Conservation (phyloP, 2,797 vertebrate genomes). For the Macrochelys suwanniensis region DNA sequence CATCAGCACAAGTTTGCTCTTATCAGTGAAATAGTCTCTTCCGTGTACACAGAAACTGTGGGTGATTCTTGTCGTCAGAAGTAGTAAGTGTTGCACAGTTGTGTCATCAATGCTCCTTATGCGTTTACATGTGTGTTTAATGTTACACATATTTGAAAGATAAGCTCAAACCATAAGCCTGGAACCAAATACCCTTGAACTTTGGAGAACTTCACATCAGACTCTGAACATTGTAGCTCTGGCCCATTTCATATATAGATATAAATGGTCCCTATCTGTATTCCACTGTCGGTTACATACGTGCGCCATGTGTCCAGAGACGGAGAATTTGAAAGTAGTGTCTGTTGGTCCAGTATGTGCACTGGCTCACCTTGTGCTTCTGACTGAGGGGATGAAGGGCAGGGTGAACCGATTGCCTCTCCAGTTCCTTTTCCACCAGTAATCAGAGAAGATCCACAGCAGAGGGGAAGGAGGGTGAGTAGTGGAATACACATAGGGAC, state of each 20-base stretch:
- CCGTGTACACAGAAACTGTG: background rate
- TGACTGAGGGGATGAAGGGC: background rate
- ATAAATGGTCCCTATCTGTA: background rate
- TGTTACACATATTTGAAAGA: background rate
- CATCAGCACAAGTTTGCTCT: constrained; percentile 38
- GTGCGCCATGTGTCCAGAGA: background rate
- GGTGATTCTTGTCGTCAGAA: constrained; percentile 61
- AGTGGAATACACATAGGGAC: background rate
- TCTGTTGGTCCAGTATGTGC: background rate
- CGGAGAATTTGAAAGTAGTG: background rate
- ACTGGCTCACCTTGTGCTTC: background rate
- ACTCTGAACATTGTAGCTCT: background rate
- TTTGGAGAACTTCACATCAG: background rate
- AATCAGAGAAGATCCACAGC: background rate
- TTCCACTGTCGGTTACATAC: background rate
- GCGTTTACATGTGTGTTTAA: constrained; percentile 10
- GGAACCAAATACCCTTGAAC: background rate
- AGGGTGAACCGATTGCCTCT: background rate
- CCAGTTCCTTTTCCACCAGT: background rate
- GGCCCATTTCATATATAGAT: background rate
- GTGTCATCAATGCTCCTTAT: background rate
- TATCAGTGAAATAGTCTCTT: constrained; percentile 53
- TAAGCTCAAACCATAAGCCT: constrained; percentile 23
- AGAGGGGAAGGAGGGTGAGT: fast-evolving
- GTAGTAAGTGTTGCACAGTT: background rate